Evolutionary conservation across 1,140 invertebrate genomes (phyloP).

Genomic region (Adelges cooleyi): DNA sequence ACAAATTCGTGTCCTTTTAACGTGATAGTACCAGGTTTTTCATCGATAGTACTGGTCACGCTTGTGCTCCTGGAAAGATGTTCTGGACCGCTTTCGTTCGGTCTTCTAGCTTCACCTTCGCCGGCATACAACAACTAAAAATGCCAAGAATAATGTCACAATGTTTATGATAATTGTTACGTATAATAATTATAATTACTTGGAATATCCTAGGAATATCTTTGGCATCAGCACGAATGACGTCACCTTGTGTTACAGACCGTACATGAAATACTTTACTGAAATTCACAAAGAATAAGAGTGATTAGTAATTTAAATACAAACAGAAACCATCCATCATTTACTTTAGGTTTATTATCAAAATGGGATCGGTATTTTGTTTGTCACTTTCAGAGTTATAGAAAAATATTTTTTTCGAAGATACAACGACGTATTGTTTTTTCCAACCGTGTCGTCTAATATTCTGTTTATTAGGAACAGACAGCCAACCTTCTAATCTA

Average conservation of each 20-base stretch:
- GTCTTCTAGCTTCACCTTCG: conserved; percentile 80
- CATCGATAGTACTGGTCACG: conserved; percentile 42
- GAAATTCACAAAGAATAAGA: conserved; percentile 3
- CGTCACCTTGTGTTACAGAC: conserved; percentile 95
- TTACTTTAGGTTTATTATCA: conserved; percentile 90
- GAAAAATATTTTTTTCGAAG: conserved; percentile 93
- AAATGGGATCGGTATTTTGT: conserved; percentile 83
- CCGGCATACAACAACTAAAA: conserved; percentile 74
- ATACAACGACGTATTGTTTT: conserved; percentile 93
- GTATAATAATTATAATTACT: conserved; percentile 39
- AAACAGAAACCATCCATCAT: not conserved
- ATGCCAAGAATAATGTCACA: conserved; percentile 18
- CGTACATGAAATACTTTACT: conserved; percentile 98
- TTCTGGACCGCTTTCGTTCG: conserved; percentile 51
- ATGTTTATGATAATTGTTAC: conserved; percentile 4
- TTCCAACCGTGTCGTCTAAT: conserved; percentile 92
- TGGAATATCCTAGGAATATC: conserved; percentile 99
- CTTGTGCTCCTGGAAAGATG: conserved; percentile 38
- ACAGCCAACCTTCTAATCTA: conserved; percentile 89
- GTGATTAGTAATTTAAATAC: not conserved
- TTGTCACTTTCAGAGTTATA: conserved; percentile 92
- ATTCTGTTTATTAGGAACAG: conserved; percentile 89
- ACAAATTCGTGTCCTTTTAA: conserved; percentile 95
- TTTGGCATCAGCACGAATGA: conserved; percentile 94
- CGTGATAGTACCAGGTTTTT: conserved; percentile 65